Base-by-base conservation (phyloP, 2,888 invertebrate genomes). In the Drosophila austrosaltans region DNA sequence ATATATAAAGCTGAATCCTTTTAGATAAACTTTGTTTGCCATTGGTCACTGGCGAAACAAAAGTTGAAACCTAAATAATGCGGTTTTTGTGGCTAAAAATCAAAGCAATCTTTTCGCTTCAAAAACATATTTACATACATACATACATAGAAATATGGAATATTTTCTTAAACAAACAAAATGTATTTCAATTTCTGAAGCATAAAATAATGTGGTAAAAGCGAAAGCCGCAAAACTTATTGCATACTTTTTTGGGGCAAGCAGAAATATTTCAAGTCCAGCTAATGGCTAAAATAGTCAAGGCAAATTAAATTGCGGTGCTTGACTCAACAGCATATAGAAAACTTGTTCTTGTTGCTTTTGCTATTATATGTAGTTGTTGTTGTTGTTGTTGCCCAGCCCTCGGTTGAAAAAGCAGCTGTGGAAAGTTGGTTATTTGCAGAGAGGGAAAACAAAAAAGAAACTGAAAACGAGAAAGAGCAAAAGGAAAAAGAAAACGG, bases 31-130 rank as follows among this genome's bases (percentile, higher is more conserved):
- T 75, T 72, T 40, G 53, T 61, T 61, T 40, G 42, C 61, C 57
- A 69, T 75, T 62, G 72, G 72, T 76, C 72, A 59, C 39, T 59
- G 40, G 76, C 53, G 62, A 10, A 58, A 69, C 39, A 62, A 57
- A 22, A 60, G 56, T 60, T 75, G 48, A 53, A 79, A 70, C 78
- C 85, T 70, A 89, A 87, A 87, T 89, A 89, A 89, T 82, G 85
- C 71, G 82, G 82, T 83, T 60, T 42, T 53, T 69, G 76, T 66
- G 81, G 66, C 67, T 63, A 63, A 68, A 81, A 87, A 89, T 82
- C 82, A 82, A 89, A 82, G 89, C 53, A 81, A 73, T 53, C 42
- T 75, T 61, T 22, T 12, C 57, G 36, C 32, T 32, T 36, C 53
- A 64, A 79, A 79, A 48, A 63, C 25, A 30, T 56, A 44, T 58